Base-by-base conservation (phyloP, 2,113 vertebrate genomes). In the Podocnemis expansa region DNA sequence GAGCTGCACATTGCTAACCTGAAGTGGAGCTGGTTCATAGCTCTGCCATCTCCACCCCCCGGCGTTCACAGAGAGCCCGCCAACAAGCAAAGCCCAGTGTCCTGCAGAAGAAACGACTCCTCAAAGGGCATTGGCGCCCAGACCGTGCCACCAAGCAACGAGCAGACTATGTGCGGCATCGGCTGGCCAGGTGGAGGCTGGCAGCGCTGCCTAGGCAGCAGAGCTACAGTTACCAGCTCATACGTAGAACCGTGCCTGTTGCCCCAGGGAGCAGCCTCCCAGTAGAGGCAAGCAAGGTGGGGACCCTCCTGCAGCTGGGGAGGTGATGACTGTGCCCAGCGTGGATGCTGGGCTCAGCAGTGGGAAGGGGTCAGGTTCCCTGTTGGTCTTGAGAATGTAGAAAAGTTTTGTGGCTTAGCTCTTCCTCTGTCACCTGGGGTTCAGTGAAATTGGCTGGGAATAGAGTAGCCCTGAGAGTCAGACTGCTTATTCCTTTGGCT, bases 21-120 rank as follows among this genome's bases (percentile, higher is more conserved):
- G 31, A 27, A 25, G 86, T 7, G 56, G 49, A 41, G 5, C 43
- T 22, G 45, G 89, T 92, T 97, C 70, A 84, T 85, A 84, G 88
- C 81, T 90, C 85, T 91, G 47, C 78, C 82, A 73, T 84, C 80
- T 94, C 82, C 83, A 89, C 87, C 75, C 87, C 47, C 43, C 0
- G 43, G 85, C 34, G 31, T 81, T 91, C 82, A 41, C 88, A 95
- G 94, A 12, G 81, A 81, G 70, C 78, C 45, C 6, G 0, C 38
- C 82, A 67, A 14, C 27, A 14, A 75, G 24, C 79, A 87, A 93
- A 47, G n/a, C 11, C 56, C 85, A 29, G 58, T 88, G 67, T 94
- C 73, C 41, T 3, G 4, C 34, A 31, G 70, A 94, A 67, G 47
- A 80, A 78, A 16, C 34, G 27, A 34, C 47, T 88, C 58, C 54